Percentiles rank a stretch among this genome's conserved stretches.
phyloP scores from a whole-genome alignment of 2,888 invertebrate species.

The Erebia epiphron region DNA sequence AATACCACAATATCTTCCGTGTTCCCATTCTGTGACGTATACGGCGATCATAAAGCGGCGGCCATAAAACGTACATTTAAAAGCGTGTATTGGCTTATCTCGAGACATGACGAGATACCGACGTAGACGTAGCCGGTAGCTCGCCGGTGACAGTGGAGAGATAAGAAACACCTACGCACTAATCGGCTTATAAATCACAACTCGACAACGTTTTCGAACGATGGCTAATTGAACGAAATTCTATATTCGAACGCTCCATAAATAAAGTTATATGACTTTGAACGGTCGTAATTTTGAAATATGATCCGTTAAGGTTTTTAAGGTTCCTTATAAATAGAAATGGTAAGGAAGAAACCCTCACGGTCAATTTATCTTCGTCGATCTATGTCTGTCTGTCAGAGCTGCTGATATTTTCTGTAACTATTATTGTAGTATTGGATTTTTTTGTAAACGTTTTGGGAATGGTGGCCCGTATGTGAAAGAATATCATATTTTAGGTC shows the following conservation, averaged over 20 bases:
- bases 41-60: slow-evolving; percentile 32
- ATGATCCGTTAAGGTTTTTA: slow-evolving; percentile 11
- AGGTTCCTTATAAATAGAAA: too few relatives aligned
- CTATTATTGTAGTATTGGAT: too few relatives aligned
- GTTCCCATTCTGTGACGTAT: slow-evolving; percentile 34
- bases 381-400: too few relatives aligned
- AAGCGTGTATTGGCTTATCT: slow-evolving; percentile 56
- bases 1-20: slow-evolving; percentile 32
- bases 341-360: too few relatives aligned
- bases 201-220: slow-evolving; percentile 35
- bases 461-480: too few relatives aligned
- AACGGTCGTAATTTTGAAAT: slow-evolving; percentile 31
- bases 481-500: too few relatives aligned
- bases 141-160: slow-evolving; percentile 56
- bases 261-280: slow-evolving; percentile 38
- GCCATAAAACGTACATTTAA: slow-evolving; percentile 57
- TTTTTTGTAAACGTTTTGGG: too few relatives aligned
- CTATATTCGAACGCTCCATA: slow-evolving; percentile 37
- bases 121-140: slow-evolving; percentile 53
- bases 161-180: slow-evolving; percentile 56
- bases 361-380: too few relatives aligned
- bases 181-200: slow-evolving; percentile 37
- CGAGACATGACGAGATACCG: slow-evolving; percentile 58
- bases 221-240: slow-evolving; percentile 43
- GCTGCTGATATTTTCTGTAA: too few relatives aligned